phyloP scores from a whole-genome alignment of 2,888 invertebrate genomes.

The Bursaphelenchus okinawaensis region DNA sequence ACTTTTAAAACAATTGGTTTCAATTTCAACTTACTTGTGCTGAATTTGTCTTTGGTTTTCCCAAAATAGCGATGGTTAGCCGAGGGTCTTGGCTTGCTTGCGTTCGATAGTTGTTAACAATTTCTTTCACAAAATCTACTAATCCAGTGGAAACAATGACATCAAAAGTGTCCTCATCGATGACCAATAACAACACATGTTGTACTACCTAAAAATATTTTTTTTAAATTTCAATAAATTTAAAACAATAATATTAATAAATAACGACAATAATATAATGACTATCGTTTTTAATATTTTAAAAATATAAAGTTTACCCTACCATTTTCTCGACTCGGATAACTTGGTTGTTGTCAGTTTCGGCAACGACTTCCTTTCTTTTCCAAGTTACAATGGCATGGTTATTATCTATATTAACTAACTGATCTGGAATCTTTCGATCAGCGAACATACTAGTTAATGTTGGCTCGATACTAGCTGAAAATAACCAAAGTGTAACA shows the following conservation, averaged over 20 bases:
- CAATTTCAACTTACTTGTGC: slow-evolving; percentile 3
- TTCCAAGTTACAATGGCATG: neutral
- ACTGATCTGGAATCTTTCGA: slow-evolving; percentile 20
- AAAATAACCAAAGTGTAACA: neutral
- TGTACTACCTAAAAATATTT: slow-evolving; percentile 18
- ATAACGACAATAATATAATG: too few species aligned
- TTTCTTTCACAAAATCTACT: slow-evolving; percentile 14
- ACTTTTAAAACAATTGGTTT: slow-evolving; percentile 1
- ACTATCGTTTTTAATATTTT: neutral
- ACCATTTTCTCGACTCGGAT: slow-evolving; percentile 3
- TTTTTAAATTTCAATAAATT: too few species aligned
- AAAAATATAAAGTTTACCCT: neutral
- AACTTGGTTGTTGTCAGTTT: neutral
- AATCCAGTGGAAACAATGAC: slow-evolving; percentile 12
- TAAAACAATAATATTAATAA: too few species aligned
- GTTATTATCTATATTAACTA: slow-evolving; percentile 15
- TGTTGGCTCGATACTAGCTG: slow-evolving; percentile 16
- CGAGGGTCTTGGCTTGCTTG: slow-evolving; percentile 8
- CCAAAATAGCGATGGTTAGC: slow-evolving; percentile 25
- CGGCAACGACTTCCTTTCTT: slow-evolving; percentile 1
- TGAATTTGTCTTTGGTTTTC: slow-evolving; percentile 13
- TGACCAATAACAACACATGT: slow-evolving; percentile 18
- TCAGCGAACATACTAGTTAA: slow-evolving; percentile 19
- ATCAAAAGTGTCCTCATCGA: slow-evolving; percentile 29
- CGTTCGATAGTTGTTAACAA: slow-evolving; percentile 1